A percentile compares a stretch with the other conserved stretches of the same genome.
These are phyloP conservation scores for Pocota personata DNA, from an alignment of 2,888 invertebrate species.

Conservation along the genomic window DNA sequence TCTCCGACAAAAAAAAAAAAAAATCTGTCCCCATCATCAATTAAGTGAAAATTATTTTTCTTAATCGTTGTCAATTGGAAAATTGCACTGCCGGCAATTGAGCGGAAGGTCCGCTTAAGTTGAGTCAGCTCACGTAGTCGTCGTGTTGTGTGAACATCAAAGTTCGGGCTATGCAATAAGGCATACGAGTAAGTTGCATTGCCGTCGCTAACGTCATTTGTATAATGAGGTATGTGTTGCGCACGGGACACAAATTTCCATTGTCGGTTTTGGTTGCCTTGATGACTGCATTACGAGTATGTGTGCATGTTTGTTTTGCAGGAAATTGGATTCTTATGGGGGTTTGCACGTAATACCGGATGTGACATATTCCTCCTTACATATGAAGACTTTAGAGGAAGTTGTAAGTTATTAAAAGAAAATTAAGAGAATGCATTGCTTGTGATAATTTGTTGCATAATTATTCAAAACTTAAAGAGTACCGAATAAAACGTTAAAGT, in stretches of 20 bases:
- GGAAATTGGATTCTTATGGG: constrained; percentile 52
- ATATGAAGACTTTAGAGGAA: constrained; percentile 28
- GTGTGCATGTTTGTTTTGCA: constrained; percentile 31
- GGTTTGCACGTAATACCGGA: constrained; percentile 44
- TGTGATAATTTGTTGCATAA: neutral
- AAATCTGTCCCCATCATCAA: constrained; percentile 16
- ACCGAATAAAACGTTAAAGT: too few species aligned
- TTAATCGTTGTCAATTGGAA: constrained; percentile 69
- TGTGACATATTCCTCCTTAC: constrained; percentile 30
- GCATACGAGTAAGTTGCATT: constrained; percentile 43
- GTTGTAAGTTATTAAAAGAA: constrained; percentile 45
- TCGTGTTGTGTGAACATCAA: constrained; percentile 44
- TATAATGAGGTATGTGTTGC: constrained; percentile 51
- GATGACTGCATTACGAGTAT: constrained; percentile 17
- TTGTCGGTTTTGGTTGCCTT: constrained; percentile 33
- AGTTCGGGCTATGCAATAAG: constrained; percentile 30
- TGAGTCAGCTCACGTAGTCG: constrained; percentile 68
- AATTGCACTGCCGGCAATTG: constrained; percentile 62
- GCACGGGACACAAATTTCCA: constrained; percentile 38
- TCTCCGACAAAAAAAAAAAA: neutral
- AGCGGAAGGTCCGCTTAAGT: constrained; percentile 56
- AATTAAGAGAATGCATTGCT: neutral
- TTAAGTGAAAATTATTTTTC: constrained; percentile 57
- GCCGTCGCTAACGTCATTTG: constrained; percentile 34
- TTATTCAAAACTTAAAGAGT: too few species aligned